Conservation (phyloP, 2,888 invertebrate genomes). For the Drosophila gaucha region DNA sequence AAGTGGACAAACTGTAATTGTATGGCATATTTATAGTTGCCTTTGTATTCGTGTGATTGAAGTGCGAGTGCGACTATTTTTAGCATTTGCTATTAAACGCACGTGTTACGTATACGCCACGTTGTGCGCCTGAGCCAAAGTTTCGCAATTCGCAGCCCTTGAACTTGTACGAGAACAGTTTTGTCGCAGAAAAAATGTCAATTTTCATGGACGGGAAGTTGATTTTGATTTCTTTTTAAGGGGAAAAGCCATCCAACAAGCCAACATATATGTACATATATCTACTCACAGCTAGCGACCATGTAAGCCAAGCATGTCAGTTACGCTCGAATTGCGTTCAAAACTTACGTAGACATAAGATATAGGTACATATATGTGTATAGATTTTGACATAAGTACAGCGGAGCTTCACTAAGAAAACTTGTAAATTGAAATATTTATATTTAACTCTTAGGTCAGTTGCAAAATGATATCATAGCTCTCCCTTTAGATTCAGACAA, state of each 20-base stretch:
- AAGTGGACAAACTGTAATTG: constrained; percentile 29
- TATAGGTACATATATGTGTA: not conserved
- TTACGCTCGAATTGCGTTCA: constrained; percentile 64
- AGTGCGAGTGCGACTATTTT: constrained; percentile 36
- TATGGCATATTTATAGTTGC: not conserved
- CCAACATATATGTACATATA: not conserved
- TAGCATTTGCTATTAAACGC: constrained; percentile 22
- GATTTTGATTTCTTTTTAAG: constrained; percentile 18
- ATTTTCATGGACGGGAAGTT: constrained; percentile 41
- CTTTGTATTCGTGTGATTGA: not conserved
- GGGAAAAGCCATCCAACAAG: constrained; percentile 34
- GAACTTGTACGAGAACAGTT: constrained; percentile 51
- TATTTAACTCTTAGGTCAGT: constrained; percentile 2
- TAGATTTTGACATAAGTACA: not conserved
- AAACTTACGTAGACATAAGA: constrained; percentile 13
- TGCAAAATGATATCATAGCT: constrained; percentile 30
- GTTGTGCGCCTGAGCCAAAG: constrained; percentile 13
- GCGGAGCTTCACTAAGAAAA: constrained; percentile 7
- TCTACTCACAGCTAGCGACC: constrained; percentile 8
- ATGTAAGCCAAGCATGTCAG: constrained; percentile 63
- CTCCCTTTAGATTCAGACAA: not conserved
- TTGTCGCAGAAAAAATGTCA: constrained; percentile 35
- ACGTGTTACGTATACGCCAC: constrained; percentile 61
- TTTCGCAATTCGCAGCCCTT: constrained; percentile 41
- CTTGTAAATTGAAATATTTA: not conserved